Evolutionary conservation across 2,888 invertebrate genomes (phyloP).

Genomic region (Entomobrya multifasciata): DNA sequence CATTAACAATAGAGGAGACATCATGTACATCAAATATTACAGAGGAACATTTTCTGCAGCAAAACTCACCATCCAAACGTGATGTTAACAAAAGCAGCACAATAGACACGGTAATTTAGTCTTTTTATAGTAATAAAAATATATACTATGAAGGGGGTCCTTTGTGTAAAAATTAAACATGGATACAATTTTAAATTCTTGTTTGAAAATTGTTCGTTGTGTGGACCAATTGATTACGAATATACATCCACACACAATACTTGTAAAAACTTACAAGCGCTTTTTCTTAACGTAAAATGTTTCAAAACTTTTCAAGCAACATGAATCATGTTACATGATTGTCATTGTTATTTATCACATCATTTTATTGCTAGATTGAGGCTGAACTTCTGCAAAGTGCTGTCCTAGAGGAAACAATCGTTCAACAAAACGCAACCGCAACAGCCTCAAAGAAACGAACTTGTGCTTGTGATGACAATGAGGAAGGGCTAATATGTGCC

Average conservation of each 20-base stretch:
- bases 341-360: too few relatives aligned
- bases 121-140: slow-evolving; percentile 29
- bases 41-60: neutral
- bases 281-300: too few relatives aligned
- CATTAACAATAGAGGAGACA: slow-evolving; percentile 42
- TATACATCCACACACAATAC: too few relatives aligned
- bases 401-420: slow-evolving; percentile 36
- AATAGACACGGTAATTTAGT: slow-evolving; percentile 50
- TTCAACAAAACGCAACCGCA: slow-evolving; percentile 42
- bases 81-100: slow-evolving; percentile 14
- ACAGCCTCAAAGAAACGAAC: slow-evolving; percentile 62
- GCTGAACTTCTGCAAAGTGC: slow-evolving; percentile 14
- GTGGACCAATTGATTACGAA: neutral
- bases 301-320: too few relatives aligned
- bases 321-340: too few relatives aligned
- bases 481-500: slow-evolving; percentile 72
- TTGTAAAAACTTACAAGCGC: too few relatives aligned
- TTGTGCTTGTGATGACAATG: slow-evolving; percentile 74
- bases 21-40: slow-evolving; percentile 31
- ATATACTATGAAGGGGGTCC: neutral
- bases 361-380: neutral
- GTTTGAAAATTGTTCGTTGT: slow-evolving; percentile 18
- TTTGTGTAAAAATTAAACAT: neutral
- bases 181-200: slow-evolving; percentile 4
- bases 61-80: neutral